Conservation (phyloP, 1,140 invertebrate species). For the Nasonia vitripennis region DNA sequence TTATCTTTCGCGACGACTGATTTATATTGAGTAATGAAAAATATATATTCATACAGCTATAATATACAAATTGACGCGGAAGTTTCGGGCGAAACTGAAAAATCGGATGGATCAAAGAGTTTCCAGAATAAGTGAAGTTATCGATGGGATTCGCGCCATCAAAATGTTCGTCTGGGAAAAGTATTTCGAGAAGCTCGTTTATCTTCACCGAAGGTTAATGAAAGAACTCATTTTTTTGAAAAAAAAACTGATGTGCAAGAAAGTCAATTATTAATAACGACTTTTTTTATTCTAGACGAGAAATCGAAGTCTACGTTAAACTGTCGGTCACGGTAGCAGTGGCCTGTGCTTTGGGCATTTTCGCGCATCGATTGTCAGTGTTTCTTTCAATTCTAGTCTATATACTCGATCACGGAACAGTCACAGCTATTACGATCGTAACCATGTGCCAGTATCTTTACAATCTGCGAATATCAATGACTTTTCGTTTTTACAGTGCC, state of each 20-base stretch:
- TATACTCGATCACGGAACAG: constrained; percentile 78
- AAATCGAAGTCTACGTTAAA: not conserved
- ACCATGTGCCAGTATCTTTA: constrained; percentile 84
- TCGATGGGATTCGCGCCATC: not conserved
- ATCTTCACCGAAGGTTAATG: not conserved
- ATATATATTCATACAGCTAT: not conserved
- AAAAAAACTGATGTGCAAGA: not conserved
- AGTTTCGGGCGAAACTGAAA: not conserved
- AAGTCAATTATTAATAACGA: not conserved
- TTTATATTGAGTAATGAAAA: not conserved
- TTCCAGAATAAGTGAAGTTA: not conserved
- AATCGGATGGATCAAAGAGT: not conserved
- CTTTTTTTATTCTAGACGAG: not conserved
- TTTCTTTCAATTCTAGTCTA: constrained; percentile 74
- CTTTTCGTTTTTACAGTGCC: constrained; percentile 81
- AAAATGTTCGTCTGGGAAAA: constrained; percentile 35
- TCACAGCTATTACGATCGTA: constrained; percentile 83
- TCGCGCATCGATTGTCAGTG: not conserved
- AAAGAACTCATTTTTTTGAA: not conserved
- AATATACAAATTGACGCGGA: not conserved
- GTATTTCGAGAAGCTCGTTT: not conserved
- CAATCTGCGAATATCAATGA: constrained; percentile 81
- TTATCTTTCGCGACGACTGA: too few relatives aligned
- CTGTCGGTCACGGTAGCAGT: not conserved
- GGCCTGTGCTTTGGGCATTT: not conserved